Base-by-base conservation (phyloP, 2,888 invertebrate genomes). In the Cheilosia impressa region DNA sequence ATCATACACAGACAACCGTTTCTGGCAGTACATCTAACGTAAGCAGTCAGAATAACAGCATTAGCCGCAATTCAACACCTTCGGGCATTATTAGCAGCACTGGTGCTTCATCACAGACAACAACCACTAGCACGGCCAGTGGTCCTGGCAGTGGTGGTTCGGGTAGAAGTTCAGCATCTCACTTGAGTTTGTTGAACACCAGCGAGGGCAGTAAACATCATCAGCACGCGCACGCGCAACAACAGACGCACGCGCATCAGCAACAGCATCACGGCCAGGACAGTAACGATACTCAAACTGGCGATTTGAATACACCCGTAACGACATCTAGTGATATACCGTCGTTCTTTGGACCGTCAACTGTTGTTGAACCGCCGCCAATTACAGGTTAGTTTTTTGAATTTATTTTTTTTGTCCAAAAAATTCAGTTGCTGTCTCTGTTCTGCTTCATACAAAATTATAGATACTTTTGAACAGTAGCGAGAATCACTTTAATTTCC, bases 241-340 rank as follows among this genome's bases (percentile, higher is more conserved):
- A 82, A 34, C 77, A 85, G 41, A 69, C 85, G 43, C 88, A 88
- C 66, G 72, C 88, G 34, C 88, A 78, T 53, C 75, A 88, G 65
- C 72, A 68, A 41, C 69, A 73, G 13, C 87, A 88, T 72, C 68
- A 77, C 31, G 91, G 80, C 55, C 88, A 87, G 73, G 87, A 87
- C 57, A 84, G 82, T 69, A 93, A 89, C 65, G 89, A 89, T 73
- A 60, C 90, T 34, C 94, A 95, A 90, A 95, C 96, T 88, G 96
- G 97, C 87, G 97, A 97, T 93, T 95, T 98, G 91, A 98, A 98
- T 94, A 98, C 98, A 87, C 98, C 98, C 87, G 97, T 98, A 89
- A 97, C 98, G 91, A 98, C 98, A 80, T 97, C 97, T 90, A 95
- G 95, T 90, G 98, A 98, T 93, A 95, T 97, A 90, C 96, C 97